phyloP scores from a whole-genome alignment of 2,113 vertebrate genomes.

The Stegostoma tigrinum region DNA sequence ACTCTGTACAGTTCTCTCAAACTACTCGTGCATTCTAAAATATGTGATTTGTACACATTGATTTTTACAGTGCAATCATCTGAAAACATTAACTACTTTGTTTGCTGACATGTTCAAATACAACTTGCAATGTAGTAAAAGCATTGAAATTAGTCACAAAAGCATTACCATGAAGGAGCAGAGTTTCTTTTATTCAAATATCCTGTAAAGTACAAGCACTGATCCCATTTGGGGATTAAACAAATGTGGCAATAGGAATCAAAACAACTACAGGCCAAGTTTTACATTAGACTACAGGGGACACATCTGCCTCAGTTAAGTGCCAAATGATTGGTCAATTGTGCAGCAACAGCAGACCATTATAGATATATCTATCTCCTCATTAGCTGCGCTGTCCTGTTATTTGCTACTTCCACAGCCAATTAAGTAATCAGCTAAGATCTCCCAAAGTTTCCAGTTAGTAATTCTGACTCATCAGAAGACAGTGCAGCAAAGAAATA shows the following conservation, averaged over 20 bases:
- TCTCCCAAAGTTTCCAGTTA: not conserved
- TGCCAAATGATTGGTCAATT: not conserved
- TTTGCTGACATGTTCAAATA: not conserved
- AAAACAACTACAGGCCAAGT: not conserved
- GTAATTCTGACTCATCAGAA: not conserved
- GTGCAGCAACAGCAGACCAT: not conserved
- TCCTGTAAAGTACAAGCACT: not conserved
- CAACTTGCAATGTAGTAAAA: not conserved
- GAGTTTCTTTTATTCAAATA: not conserved
- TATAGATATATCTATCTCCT: not conserved
- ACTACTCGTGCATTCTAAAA: not conserved
- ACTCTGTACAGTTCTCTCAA: not conserved
- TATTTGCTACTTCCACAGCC: not conserved
- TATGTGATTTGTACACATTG: not conserved
- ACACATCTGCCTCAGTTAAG: not conserved
- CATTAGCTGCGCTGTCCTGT: not conserved
- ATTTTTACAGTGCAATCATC: not conserved
- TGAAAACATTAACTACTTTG: not conserved
- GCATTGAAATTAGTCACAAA: not conserved
- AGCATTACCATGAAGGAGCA: not conserved
- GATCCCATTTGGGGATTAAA: not conserved
- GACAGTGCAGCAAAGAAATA: not conserved
- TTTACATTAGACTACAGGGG: not conserved
- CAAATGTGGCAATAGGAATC: not conserved
- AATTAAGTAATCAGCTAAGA: not conserved